Base-by-base conservation (phyloP, 1,140 invertebrate species). In the Anthonomus grandis region DNA sequence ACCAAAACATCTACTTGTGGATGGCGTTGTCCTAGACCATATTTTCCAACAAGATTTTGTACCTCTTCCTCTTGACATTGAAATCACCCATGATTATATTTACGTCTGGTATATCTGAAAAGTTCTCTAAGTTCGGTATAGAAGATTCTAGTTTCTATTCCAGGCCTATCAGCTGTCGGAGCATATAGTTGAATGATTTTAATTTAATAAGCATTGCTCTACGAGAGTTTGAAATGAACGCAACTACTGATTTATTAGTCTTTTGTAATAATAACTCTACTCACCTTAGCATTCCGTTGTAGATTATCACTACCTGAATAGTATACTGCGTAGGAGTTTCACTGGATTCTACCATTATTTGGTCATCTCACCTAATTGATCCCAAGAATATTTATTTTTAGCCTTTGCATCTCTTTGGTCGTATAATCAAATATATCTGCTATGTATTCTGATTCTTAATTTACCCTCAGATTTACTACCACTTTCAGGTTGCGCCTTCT, bases 51-150 rank as follows among this genome's bases (percentile, higher is more conserved):
- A 5, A 6, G 8, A 41, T 41, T 41, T 15, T 41, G 8, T 13
- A 41, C 38, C 38, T 41, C 38, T 41, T 15, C 38, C 15, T 41
- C 38, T 41, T 41, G 38, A 15, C 38, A 41, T 41, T 41, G 38
- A 5, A 41, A 41, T 41, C 38, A 15, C 38, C 38, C 38, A 41
- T 41, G 13, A 41, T 41, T n/a, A n/a, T n/a, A n/a, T n/a, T n/a
- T n/a, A n/a, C n/a, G n/a, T n/a, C n/a, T n/a, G n/a, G n/a, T n/a
- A n/a, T n/a, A n/a, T n/a, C n/a, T n/a, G n/a, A n/a, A n/a, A n/a
- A n/a, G n/a, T n/a, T n/a, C n/a, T n/a, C n/a, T n/a, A n/a, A n/a
- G n/a, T n/a, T n/a, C n/a, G n/a, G n/a, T n/a, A n/a, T n/a, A n/a
- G n/a, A n/a, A n/a, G n/a, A n/a, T n/a, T n/a, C n/a, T n/a, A n/a